Conservation (phyloP, 2,888 invertebrate genomes). For the Sarcophaga caerulescens region DNA sequence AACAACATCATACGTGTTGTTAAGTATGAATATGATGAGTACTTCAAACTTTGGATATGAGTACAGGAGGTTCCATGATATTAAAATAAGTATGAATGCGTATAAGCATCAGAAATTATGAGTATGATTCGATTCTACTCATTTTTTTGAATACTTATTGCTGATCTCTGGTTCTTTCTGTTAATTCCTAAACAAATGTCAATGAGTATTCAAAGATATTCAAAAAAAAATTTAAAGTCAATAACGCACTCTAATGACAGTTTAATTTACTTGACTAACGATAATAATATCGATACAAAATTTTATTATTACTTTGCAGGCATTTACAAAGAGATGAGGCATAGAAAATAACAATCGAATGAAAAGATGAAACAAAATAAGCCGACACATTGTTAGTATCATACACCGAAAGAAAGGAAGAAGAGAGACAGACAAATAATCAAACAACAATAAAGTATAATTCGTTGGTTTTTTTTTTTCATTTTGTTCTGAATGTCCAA, state of each 20-base stretch:
- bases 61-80: no score
- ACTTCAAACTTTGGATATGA: no score
- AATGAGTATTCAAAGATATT: slow-evolving; percentile 9
- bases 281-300: slow-evolving; percentile 63
- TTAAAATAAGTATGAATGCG: no score
- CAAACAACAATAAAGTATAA: slow-evolving; percentile 48
- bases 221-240: slow-evolving; percentile 9
- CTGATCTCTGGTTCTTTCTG: not conserved
- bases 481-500: no score
- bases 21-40: no score
- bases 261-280: slow-evolving; percentile 79
- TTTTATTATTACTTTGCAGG: not conserved
- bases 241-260: slow-evolving; percentile 77
- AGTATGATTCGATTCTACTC: no score
- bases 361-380: slow-evolving; percentile 55
- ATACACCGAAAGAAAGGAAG: not conserved
- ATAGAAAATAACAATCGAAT: slow-evolving; percentile 17
- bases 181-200: slow-evolving; percentile 3
- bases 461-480: slow-evolving; percentile 31
- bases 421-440: not conserved
- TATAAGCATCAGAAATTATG: no score
- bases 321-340: not conserved
- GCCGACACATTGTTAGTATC: slow-evolving; percentile 35
- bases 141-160: no score
- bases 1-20: no score